These are phyloP conservation scores for Luperina testacea DNA, from an alignment of 2,888 invertebrate genomes.

Conservation along the genomic window DNA sequence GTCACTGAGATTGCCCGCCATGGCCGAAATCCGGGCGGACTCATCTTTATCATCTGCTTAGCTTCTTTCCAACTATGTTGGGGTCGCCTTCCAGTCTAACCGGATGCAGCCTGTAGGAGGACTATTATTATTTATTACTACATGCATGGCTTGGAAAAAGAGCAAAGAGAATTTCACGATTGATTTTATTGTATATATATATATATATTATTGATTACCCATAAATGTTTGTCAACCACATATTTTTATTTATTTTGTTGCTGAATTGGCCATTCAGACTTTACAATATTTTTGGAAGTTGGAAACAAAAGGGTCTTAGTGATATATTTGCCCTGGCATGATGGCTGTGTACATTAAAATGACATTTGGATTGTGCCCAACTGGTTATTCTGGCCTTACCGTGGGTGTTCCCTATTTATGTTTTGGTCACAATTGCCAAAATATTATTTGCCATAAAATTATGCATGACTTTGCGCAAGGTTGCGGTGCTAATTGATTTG, in stretches of 20 bases:
- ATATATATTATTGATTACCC: too few relatives aligned
- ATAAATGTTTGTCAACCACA: not conserved
- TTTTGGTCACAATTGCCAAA: slow-evolving; percentile 71
- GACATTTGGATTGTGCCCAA: slow-evolving; percentile 83
- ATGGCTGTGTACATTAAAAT: slow-evolving; percentile 68
- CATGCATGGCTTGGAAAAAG: not conserved
- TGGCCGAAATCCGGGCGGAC: not conserved
- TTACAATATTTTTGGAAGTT: slow-evolving; percentile 20
- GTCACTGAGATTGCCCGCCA: not conserved
- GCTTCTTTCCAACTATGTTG: too few relatives aligned
- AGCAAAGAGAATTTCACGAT: not conserved
- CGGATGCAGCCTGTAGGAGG: not conserved
- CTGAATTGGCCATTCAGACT: not conserved
- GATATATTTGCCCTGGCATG: slow-evolving; percentile 59
- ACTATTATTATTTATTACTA: not conserved
- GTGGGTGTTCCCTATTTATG: slow-evolving; percentile 68
- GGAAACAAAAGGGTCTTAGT: slow-evolving; percentile 48
- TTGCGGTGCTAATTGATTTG: slow-evolving; percentile 42
- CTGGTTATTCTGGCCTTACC: slow-evolving; percentile 74
- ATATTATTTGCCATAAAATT: slow-evolving; percentile 65
- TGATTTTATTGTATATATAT: too few relatives aligned
- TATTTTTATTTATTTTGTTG: too few relatives aligned
- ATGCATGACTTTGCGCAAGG: slow-evolving; percentile 61
- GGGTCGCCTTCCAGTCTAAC: too few relatives aligned
- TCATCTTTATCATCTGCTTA: too few relatives aligned